Percentiles rank a stretch among this genome's conserved stretches.
Evolutionary conservation across 2,888 invertebrate genomes (phyloP).

Genomic region (Boloria euphrosyne): DNA sequence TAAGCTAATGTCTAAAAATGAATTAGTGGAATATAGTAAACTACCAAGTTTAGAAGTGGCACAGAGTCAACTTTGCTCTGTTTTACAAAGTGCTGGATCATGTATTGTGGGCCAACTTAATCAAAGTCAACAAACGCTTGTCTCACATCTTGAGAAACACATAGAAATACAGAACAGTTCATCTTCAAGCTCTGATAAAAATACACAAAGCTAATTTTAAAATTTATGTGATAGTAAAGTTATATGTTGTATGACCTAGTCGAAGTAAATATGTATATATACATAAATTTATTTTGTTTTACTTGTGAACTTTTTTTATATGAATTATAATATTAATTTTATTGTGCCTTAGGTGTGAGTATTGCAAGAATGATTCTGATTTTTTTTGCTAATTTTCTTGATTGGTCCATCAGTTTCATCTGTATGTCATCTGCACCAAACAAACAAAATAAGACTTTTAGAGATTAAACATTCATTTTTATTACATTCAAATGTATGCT

Average conservation of each 20-base stretch:
- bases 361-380: no score
- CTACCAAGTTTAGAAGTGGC: constrained; percentile 85
- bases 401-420: no score
- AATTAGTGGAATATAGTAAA: constrained; percentile 85
- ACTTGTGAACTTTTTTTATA: not conserved
- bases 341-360: no score
- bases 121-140: constrained; percentile 85
- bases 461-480: no score
- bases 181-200: constrained; percentile 15
- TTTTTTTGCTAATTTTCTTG: no score
- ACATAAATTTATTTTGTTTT: constrained; percentile 2
- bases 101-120: constrained; percentile 85
- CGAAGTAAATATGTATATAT: constrained; percentile 1
- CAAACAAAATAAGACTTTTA: no score
- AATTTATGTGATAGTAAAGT: not conserved
- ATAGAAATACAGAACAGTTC: constrained; percentile 57
- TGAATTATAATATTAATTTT: not conserved
- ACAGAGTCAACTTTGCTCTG: constrained; percentile 86
- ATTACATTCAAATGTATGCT: no score
- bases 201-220: constrained; percentile 31
- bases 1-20: constrained; percentile 85
- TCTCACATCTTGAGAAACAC: constrained; percentile 85
- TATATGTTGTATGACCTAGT: constrained; percentile 5
- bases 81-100: constrained; percentile 85
- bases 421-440: no score